A percentile compares a stretch with the other conserved stretches of the same genome.
These are phyloP conservation scores for Pristionchus arcanus DNA, from an alignment of 2,888 invertebrate genomes.

Conservation along the genomic window DNA sequence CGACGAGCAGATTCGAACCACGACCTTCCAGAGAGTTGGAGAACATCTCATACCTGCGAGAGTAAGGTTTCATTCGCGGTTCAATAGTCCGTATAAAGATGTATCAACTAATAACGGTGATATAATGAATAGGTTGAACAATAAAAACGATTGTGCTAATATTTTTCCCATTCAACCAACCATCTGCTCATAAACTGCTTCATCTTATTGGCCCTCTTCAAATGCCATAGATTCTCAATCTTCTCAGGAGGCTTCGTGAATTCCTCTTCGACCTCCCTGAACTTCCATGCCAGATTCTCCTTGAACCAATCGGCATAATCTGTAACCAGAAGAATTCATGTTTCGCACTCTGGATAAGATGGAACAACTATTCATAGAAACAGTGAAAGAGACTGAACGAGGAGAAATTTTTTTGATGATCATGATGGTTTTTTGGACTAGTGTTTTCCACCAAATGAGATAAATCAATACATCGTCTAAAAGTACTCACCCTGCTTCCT, in stretches of 20 bases:
- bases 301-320: slow-evolving; percentile 68
- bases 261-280: slow-evolving; percentile 70
- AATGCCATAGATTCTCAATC: slow-evolving; percentile 68
- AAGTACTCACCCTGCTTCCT: slow-evolving; percentile 57
- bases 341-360: neutral
- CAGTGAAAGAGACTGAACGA: neutral
- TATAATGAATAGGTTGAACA: no score
- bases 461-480: neutral
- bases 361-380: neutral
- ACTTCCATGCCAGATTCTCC: slow-evolving; percentile 69
- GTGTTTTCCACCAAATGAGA: neutral
- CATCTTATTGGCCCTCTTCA: slow-evolving; percentile 66
- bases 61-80: neutral
- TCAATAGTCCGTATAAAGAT: neutral
- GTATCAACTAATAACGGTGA: neutral
- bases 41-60: slow-evolving; percentile 73
- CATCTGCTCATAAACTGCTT: slow-evolving; percentile 72
- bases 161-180: no score
- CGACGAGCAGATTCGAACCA: slow-evolving; percentile 73
- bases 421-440: neutral
- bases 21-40: slow-evolving; percentile 77
- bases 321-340: slow-evolving; percentile 37
- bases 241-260: slow-evolving; percentile 70
- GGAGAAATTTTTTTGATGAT: no score
- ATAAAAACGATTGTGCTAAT: no score